Conservation (phyloP, 2,888 invertebrate genomes). For the Cephus sareptanus region DNA sequence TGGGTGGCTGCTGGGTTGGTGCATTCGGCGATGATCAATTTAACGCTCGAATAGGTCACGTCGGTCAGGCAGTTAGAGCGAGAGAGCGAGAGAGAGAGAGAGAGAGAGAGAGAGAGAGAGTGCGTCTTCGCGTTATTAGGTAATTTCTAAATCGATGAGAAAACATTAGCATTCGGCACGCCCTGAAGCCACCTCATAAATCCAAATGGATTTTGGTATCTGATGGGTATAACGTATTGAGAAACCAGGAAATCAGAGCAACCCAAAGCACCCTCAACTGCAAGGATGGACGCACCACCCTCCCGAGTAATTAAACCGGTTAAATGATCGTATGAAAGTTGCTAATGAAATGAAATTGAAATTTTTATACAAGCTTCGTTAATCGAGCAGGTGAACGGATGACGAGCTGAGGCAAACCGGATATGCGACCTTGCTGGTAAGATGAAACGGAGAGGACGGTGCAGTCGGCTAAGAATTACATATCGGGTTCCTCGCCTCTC, state of each 20-base stretch:
- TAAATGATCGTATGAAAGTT: neutral
- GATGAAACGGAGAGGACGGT: neutral
- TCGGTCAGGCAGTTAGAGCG: no score
- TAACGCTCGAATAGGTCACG: neutral
- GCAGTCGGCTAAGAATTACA: neutral
- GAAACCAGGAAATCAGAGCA: neutral
- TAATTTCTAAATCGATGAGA: slow-evolving; percentile 43
- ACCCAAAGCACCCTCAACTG: no score
- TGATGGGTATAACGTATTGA: neutral
- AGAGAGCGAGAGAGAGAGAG: no score
- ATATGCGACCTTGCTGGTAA: slow-evolving; percentile 20
- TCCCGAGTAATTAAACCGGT: neutral
- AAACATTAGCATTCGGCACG: slow-evolving; percentile 40
- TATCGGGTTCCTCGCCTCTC: neutral
- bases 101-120: no score
- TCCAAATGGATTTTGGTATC: neutral
- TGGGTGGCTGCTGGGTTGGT: neutral
- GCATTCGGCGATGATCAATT: neutral
- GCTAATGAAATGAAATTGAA: neutral
- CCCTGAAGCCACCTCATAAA: slow-evolving; percentile 20
- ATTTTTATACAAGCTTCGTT: neutral
- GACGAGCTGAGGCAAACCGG: neutral
- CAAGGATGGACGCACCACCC: neutral
- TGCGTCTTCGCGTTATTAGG: neutral
- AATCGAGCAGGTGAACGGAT: neutral